Evolutionary conservation across 2,888 invertebrate genomes (phyloP).

Genomic region (Leptopilina drosophilae): DNA sequence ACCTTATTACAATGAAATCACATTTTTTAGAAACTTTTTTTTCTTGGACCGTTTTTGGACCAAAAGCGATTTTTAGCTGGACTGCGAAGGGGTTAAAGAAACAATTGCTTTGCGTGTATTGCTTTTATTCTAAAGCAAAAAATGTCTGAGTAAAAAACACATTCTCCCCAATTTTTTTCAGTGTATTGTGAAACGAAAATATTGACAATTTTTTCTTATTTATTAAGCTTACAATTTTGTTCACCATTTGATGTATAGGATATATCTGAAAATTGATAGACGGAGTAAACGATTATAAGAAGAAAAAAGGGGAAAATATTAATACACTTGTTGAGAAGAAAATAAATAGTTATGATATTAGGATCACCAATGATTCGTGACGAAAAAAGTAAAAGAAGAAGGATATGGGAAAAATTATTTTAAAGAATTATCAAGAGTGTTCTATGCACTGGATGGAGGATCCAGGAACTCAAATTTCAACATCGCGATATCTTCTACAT

Average conservation of each 20-base stretch:
- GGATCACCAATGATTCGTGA: constrained; percentile 53
- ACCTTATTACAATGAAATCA: too few relatives aligned
- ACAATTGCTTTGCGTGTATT: too few relatives aligned
- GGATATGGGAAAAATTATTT: constrained; percentile 50
- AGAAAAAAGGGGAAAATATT: constrained; percentile 48
- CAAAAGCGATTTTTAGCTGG: too few relatives aligned
- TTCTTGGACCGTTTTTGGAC: too few relatives aligned
- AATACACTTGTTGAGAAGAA: constrained; percentile 40
- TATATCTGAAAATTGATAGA: not conserved
- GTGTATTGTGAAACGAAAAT: constrained; percentile 1
- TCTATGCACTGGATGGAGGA: constrained; percentile 64
- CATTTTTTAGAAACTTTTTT: too few relatives aligned
- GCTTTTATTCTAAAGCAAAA: too few relatives aligned
- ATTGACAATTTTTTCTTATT: not conserved
- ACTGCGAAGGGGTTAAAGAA: too few relatives aligned
- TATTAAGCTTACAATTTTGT: not conserved
- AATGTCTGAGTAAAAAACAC: too few relatives aligned
- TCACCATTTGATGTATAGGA: too few relatives aligned
- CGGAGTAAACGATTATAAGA: constrained; percentile 42
- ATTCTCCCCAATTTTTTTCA: too few relatives aligned
- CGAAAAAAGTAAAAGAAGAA: constrained; percentile 47
- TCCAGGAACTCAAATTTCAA: constrained; percentile 57
- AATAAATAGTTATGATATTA: constrained; percentile 28
- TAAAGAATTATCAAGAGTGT: constrained; percentile 56
- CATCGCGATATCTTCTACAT: constrained; percentile 65